A percentile compares a stretch with the other conserved stretches of the same genome.
These are phyloP conservation scores for Rana temporaria DNA, from an alignment of 2,113 vertebrate species.

Conservation along the genomic window DNA sequence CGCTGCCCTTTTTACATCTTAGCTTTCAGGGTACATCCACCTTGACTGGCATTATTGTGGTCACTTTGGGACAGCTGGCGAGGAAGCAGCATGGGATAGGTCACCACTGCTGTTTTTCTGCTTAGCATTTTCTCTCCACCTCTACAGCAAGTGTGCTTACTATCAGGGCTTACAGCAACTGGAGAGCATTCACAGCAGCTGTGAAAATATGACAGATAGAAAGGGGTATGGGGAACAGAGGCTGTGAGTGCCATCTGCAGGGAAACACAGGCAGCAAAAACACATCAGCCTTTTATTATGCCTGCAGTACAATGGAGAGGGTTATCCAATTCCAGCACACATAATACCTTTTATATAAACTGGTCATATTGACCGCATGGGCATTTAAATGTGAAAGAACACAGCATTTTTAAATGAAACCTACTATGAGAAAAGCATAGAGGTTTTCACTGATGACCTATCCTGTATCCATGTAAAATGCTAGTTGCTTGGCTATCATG, in stretches of 20 bases:
- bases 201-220: slow-evolving; percentile 21
- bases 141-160: slow-evolving; percentile 49
- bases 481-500: too few species aligned
- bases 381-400: too few species aligned
- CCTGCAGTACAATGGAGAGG: slow-evolving; percentile 7
- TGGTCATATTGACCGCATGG: too few species aligned
- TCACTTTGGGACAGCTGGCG: slow-evolving; percentile 17
- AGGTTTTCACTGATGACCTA: too few species aligned
- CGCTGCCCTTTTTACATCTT: slow-evolving; percentile 46
- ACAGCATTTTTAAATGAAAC: too few species aligned
- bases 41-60: slow-evolving; percentile 5
- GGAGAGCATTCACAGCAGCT: slow-evolving; percentile 52
- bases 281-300: slow-evolving; percentile 4
- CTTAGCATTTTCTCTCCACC: slow-evolving; percentile 42
- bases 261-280: slow-evolving; percentile 38
- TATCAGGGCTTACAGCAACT: slow-evolving; percentile 46
- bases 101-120: slow-evolving; percentile 14
- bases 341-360: neutral
- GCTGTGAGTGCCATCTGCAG: slow-evolving; percentile 53
- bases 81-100: slow-evolving; percentile 15
- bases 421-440: too few species aligned
- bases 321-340: neutral
- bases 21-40: slow-evolving; percentile 30
- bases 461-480: too few species aligned
- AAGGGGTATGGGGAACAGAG: slow-evolving; percentile 41